A percentile compares a stretch with the other conserved stretches of the same genome.
Conservation (phyloP, 2,113 vertebrate genomes). For the Urocynchramus pylzowi region DNA sequence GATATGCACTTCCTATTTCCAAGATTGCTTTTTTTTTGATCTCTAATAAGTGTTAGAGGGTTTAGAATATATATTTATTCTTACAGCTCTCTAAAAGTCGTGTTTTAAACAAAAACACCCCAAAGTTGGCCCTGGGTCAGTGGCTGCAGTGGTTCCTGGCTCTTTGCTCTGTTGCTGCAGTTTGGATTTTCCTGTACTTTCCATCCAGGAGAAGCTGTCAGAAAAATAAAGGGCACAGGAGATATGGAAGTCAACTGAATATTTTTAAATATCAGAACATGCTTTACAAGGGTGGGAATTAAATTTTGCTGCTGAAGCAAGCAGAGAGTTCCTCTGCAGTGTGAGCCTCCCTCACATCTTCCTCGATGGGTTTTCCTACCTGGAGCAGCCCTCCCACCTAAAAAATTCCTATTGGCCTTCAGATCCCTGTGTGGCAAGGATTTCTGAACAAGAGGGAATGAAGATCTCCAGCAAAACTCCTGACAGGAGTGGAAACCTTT, state of each 20-base stretch:
- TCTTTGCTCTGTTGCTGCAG: not conserved
- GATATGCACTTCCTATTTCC: not conserved
- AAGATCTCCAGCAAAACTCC: not conserved
- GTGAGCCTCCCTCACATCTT: not conserved
- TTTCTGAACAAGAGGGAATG: not conserved
- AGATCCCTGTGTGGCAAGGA: not conserved
- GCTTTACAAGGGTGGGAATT: not conserved
- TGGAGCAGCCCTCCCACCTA: not conserved
- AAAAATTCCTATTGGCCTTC: not conserved
- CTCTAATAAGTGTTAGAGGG: not conserved
- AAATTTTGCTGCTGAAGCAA: not conserved
- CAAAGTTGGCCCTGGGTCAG: not conserved
- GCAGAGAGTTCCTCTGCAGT: not conserved
- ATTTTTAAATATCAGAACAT: not conserved
- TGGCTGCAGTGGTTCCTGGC: not conserved
- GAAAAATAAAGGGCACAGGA: not conserved
- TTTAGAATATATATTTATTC: not conserved
- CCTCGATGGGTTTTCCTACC: rapidly evolving
- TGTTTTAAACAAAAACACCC: not conserved
- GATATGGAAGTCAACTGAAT: not conserved
- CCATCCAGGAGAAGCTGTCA: not conserved
- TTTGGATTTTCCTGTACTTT: not conserved
- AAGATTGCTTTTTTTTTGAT: not conserved
- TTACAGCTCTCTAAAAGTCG: not conserved
- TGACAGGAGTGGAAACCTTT: not conserved